Base-by-base conservation (phyloP, 2,888 invertebrate species). In the Ametastegia equiseti region DNA sequence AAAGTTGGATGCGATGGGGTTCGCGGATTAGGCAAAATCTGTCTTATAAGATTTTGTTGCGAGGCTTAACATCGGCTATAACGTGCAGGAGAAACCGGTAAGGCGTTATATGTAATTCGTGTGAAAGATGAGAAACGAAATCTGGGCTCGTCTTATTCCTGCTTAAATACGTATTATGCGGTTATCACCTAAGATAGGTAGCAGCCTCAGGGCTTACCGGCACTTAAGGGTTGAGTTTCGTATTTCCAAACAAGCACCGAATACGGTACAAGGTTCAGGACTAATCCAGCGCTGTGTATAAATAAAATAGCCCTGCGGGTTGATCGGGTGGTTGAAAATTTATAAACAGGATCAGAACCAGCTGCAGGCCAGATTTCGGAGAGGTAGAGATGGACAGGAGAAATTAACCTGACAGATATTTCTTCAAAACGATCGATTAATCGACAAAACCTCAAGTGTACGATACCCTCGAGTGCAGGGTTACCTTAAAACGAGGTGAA, bases 401-500 rank as follows among this genome's bases (percentile, higher is more conserved):
- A 77, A 81, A 80, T 81, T 60, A 80, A 60, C 36, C 65, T 78
- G 80, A 67, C 81, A 63, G 73, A 81, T 73, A 67, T 50, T 84
- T 78, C 81, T 84, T 83, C 84, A 85, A 45, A 85, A 83, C 84
- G 84, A 87, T 88, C 87, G 45, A 71, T 71, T 27, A 71, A 71
- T 71, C 71, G 71, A 47, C 23, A 13, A 45, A 27, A n/a, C n/a
- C 71, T 71, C 27, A n/a, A n/a, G n/a, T n/a, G 27, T 47, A 30
- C 42, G 27, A 47, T 88, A 87, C 86, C 85, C 85, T 83, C 85
- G 85, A 81, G 81, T 82, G 83, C 81, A 60, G 84, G 82, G 82
- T 85, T 85, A 85, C 86, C 81, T 80, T 81, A 82, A n/a, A n/a
- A n/a, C n/a, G n/a, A 77, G 84, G 30, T 71, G 87, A 88, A 86